Conservation (phyloP, 2,797 vertebrate genomes). For the Staurois parvus region DNA sequence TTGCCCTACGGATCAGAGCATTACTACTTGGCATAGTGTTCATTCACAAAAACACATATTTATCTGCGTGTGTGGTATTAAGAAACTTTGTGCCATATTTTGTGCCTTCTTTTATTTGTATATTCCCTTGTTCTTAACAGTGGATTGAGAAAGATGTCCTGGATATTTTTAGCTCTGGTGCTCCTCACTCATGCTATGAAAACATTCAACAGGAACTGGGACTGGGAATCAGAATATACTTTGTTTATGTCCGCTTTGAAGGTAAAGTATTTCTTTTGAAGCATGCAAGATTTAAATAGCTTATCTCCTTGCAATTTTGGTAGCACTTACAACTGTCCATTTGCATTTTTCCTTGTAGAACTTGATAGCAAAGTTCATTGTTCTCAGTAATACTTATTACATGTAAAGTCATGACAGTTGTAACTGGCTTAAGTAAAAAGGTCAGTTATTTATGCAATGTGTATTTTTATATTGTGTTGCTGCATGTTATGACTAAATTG, state of each 20-base stretch:
- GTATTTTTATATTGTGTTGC: background rate
- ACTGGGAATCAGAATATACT: conserved; percentile 98
- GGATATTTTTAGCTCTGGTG: conserved; percentile 86
- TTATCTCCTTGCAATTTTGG: background rate
- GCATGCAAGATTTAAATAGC: conserved; percentile 9
- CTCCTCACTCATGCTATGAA: conserved; percentile 91
- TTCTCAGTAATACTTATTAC: background rate
- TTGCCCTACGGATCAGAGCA: background rate
- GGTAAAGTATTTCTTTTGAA: conserved; percentile 75
- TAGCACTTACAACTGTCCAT: too few relatives aligned
- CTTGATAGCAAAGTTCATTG: background rate
- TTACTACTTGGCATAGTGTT: background rate
- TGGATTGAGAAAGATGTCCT: conserved; percentile 87
- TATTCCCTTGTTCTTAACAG: conserved; percentile 72
- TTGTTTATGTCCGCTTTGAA: conserved; percentile 96
- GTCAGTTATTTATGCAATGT: background rate
- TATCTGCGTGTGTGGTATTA: background rate
- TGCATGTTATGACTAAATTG: background rate
- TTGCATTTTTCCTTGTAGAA: background rate
- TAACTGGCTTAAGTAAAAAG: background rate
- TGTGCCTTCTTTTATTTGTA: conserved; percentile 42
- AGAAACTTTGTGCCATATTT: background rate
- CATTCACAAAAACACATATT: background rate
- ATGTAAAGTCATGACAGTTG: background rate
- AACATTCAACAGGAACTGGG: conserved; percentile 96